These are phyloP conservation scores for Discoglossus pictus DNA, from an alignment of 2,797 vertebrate genomes.

Conservation along the genomic window DNA sequence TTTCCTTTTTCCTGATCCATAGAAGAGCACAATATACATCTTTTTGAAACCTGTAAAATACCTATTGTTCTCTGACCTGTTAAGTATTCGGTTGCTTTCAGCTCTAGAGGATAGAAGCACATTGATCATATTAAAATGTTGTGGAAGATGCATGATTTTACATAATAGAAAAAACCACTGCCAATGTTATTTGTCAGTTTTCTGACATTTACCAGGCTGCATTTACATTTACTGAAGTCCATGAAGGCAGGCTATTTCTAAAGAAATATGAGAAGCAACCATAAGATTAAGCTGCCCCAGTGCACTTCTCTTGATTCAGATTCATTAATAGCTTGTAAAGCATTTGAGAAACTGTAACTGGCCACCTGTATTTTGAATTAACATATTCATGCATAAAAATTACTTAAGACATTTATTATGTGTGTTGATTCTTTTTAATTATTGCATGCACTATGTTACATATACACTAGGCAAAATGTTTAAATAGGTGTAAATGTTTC, in stretches of 20 bases:
- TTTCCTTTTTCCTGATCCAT: too few relatives aligned
- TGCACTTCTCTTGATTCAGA: background rate
- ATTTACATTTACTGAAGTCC: constrained; percentile 9
- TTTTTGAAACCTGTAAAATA: constrained; percentile 18
- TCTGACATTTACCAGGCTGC: constrained; percentile 10
- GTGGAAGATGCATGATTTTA: background rate
- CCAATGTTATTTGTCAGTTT: constrained; percentile 12
- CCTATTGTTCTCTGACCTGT: constrained; percentile 11
- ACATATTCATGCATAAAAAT: too few relatives aligned
- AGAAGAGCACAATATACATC: background rate
- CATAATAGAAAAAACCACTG: background rate
- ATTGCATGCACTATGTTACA: too few relatives aligned
- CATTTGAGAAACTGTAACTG: background rate
- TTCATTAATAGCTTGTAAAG: background rate
- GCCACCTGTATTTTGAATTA: too few relatives aligned
- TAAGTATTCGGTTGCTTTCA: constrained; percentile 11
- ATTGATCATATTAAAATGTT: constrained; percentile 29
- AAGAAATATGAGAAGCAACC: background rate
- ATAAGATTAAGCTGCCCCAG: background rate
- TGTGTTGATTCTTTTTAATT: too few relatives aligned
- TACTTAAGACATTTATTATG: too few relatives aligned
- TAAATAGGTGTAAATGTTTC: too few relatives aligned
- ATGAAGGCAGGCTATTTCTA: background rate
- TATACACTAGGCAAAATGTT: too few relatives aligned
- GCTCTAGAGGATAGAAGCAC: background rate